These are phyloP conservation scores for Cataglyphis albicans DNA, from an alignment of 2,888 invertebrate species.

Conservation along the genomic window DNA sequence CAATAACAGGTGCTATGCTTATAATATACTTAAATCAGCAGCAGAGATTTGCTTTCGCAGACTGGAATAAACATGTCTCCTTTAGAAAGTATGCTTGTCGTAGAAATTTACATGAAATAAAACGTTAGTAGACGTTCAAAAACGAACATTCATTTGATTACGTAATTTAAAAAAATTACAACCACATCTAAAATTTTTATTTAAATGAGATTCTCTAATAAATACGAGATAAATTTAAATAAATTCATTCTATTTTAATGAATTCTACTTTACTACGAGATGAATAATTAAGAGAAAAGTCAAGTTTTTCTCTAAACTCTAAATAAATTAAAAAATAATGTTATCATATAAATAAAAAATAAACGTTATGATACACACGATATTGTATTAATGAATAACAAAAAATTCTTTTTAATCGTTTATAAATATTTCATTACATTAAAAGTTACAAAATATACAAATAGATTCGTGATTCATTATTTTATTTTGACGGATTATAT, in stretches of 20 bases:
- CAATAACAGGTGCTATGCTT: slow-evolving; percentile 19
- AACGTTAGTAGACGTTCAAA: neutral
- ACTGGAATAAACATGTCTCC: slow-evolving; percentile 10
- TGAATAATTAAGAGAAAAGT: neutral
- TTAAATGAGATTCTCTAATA: neutral
- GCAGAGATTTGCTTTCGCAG: neutral
- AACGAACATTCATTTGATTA: neutral
- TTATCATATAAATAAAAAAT: slow-evolving; percentile 9
- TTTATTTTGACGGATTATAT: slow-evolving; percentile 27
- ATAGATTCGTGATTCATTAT: slow-evolving; percentile 18
- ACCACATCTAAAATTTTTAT: neutral
- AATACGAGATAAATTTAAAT: no score
- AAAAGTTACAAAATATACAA: neutral
- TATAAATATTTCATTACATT: neutral
- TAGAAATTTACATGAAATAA: neutral
- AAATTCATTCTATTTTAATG: no score
- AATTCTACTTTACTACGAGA: neutral
- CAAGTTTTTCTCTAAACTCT: neutral
- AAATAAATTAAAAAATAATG: neutral
- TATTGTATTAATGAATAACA: neutral
- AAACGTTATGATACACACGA: neutral
- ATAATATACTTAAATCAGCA: slow-evolving; percentile 30
- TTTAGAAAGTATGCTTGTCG: slow-evolving; percentile 1
- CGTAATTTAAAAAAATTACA: neutral
- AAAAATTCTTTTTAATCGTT: neutral